Conservation (phyloP, 2,888 invertebrate species). For the Crioceris asparagi region DNA sequence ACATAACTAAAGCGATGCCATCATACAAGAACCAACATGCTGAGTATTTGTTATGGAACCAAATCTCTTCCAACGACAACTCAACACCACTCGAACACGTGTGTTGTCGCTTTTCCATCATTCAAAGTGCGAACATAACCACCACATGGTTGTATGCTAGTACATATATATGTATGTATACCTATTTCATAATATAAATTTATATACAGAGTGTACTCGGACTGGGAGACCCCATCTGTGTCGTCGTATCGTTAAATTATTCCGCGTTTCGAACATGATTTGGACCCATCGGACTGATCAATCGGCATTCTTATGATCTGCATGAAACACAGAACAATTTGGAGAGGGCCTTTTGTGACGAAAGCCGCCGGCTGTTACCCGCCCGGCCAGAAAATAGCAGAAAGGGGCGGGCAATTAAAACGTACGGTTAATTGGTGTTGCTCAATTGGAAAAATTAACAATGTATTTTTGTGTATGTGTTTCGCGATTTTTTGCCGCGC, state of each 20-base stretch:
- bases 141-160: too few species aligned
- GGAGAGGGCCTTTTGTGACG: conserved; percentile 15
- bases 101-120: conserved; percentile 7
- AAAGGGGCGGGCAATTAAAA: conserved; percentile 20
- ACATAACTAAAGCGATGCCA: too few species aligned
- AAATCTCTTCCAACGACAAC: too few species aligned
- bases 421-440: conserved; percentile 19
- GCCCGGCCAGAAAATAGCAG: too few species aligned
- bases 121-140: too few species aligned
- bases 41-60: too few species aligned
- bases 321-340: conserved; percentile 20
- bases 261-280: conserved; percentile 34
- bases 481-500: too few species aligned
- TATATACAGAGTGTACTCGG: conserved; percentile 18
- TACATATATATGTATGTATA: too few species aligned
- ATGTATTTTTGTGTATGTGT: too few species aligned
- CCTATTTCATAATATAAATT: too few species aligned
- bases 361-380: conserved; percentile 19
- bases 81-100: conserved; percentile 8
- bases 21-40: too few species aligned
- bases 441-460: too few species aligned
- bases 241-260: conserved; percentile 38
- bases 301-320: conserved; percentile 31
- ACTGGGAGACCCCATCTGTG: conserved; percentile 19
- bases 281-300: conserved; percentile 33